phyloP scores from a whole-genome alignment of 1,140 invertebrate species.

The Theocolax elegans region DNA sequence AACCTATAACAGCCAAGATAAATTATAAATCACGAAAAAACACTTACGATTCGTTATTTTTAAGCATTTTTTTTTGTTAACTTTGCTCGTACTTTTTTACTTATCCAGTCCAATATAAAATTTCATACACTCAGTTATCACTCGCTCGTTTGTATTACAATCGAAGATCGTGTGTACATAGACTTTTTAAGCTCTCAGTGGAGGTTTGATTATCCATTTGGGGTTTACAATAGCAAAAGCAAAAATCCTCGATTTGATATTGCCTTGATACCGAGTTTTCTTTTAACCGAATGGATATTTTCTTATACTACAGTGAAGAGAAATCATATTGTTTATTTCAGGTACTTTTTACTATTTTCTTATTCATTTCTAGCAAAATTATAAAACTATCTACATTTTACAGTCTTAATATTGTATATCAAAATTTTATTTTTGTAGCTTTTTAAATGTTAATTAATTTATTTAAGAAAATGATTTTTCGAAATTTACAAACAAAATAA shows the following conservation, averaged over 20 bases:
- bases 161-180: constrained; percentile 17
- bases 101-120: constrained; percentile 29
- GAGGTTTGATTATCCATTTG: neutral
- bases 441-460: too few species aligned
- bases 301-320: too few species aligned
- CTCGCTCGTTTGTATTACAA: constrained; percentile 17
- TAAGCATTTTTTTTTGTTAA: constrained; percentile 1
- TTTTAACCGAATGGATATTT: too few species aligned
- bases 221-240: neutral
- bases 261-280: too few species aligned
- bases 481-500: too few species aligned
- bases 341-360: too few species aligned
- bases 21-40: constrained; percentile 60
- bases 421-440: too few species aligned
- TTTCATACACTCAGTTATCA: constrained; percentile 6
- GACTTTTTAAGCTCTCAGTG: constrained; percentile 14
- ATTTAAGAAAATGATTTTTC: too few species aligned
- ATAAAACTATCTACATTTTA: too few species aligned
- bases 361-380: too few species aligned
- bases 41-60: constrained; percentile 42
- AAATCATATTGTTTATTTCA: too few species aligned
- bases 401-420: too few species aligned
- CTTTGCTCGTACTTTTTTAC: constrained; percentile 21
- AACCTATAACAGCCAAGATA: constrained; percentile 61
- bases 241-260: constrained; percentile 10